phyloP scores from a whole-genome alignment of 2,888 invertebrate genomes.

The Drosophila antonietae region DNA sequence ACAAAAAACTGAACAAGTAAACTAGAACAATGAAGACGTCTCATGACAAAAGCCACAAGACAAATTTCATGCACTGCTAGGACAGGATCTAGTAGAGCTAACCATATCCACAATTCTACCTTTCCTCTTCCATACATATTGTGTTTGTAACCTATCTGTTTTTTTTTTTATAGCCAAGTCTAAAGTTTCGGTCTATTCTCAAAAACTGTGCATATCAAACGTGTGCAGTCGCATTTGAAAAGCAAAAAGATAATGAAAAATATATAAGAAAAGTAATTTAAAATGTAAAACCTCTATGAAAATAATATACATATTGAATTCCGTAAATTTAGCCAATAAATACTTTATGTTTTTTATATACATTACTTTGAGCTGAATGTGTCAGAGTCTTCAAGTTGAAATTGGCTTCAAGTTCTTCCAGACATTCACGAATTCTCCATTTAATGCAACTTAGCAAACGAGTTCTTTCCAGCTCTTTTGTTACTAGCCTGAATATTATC shows the following conservation, averaged over 20 bases:
- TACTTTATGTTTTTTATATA: slow-evolving; percentile 44
- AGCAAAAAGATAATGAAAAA: slow-evolving; percentile 25
- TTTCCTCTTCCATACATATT: slow-evolving; percentile 8
- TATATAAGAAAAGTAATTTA: slow-evolving; percentile 17
- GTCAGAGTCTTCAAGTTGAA: slow-evolving; percentile 40
- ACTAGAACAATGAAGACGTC: slow-evolving; percentile 58
- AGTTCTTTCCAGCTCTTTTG: slow-evolving; percentile 53
- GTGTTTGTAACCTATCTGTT: slow-evolving; percentile 39
- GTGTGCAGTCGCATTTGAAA: slow-evolving; percentile 61
- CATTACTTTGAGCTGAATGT: slow-evolving; percentile 32
- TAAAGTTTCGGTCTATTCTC: slow-evolving; percentile 57
- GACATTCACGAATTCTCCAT: slow-evolving; percentile 13
- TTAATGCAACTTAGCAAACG: slow-evolving; percentile 29
- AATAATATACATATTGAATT: slow-evolving; percentile 58
- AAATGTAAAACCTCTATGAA: slow-evolving; percentile 38
- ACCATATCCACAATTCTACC: background rate
- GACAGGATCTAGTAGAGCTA: slow-evolving; percentile 10
- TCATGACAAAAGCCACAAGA: slow-evolving; percentile 67
- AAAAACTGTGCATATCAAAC: slow-evolving; percentile 65
- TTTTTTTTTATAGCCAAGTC: slow-evolving; percentile 37
- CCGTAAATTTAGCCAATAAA: slow-evolving; percentile 69
- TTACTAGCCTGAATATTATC: slow-evolving; percentile 56
- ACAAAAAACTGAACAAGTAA: slow-evolving; percentile 51
- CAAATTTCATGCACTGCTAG: slow-evolving; percentile 47
- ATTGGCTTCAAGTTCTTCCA: slow-evolving; percentile 40